Evolutionary conservation across 2,888 invertebrate genomes (phyloP).

Genomic region (Amphimallon solstitiale): DNA sequence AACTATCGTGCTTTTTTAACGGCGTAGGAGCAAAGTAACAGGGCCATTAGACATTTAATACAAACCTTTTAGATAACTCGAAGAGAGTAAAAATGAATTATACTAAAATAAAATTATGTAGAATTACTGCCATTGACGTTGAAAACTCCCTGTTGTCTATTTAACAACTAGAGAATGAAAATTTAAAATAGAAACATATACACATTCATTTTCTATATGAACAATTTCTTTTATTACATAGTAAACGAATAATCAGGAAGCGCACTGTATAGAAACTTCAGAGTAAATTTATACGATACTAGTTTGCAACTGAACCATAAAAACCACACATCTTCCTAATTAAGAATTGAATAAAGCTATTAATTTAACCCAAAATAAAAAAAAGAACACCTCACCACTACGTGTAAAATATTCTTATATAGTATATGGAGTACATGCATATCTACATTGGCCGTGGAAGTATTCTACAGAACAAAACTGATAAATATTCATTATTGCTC

Average conservation of each 20-base stretch:
- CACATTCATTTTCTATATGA: too few species aligned
- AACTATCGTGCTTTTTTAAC: too few species aligned
- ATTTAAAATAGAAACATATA: too few species aligned
- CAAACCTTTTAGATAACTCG: too few species aligned
- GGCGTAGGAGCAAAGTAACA: too few species aligned
- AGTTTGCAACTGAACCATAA: slow-evolving; percentile 23
- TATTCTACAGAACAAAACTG: slow-evolving; percentile 1
- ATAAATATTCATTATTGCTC: slow-evolving; percentile 32
- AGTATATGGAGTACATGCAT: not conserved
- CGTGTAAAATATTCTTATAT: not conserved
- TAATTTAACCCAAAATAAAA: slow-evolving; percentile 31
- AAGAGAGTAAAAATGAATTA: too few species aligned
- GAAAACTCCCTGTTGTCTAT: too few species aligned
- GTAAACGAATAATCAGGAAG: not conserved
- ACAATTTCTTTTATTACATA: too few species aligned
- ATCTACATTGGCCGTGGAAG: not conserved
- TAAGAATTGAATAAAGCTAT: slow-evolving; percentile 31
- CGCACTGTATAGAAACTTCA: slow-evolving; percentile 1
- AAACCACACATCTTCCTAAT: slow-evolving; percentile 23
- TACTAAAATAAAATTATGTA: too few species aligned
- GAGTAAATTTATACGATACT: not conserved
- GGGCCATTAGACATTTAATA: too few species aligned
- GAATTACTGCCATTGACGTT: too few species aligned
- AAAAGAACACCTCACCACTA: slow-evolving; percentile 1
- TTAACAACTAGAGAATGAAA: too few species aligned